Percentiles rank a stretch among this genome's conserved stretches.
Conservation (phyloP, 2,888 invertebrate genomes). For the Mimas tiliae region DNA sequence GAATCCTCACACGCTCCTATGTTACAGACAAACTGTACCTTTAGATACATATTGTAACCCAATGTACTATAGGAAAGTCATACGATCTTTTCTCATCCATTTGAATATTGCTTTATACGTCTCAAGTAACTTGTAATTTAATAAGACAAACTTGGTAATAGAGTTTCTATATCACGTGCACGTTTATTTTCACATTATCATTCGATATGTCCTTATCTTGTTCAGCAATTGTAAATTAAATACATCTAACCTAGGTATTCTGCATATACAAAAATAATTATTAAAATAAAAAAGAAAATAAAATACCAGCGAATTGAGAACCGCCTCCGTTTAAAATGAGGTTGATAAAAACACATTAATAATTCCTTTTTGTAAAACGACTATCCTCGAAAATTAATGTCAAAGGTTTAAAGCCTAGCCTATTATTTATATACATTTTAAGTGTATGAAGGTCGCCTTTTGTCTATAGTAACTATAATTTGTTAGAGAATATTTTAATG, state of each 20-base stretch:
- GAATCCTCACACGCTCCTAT: neutral
- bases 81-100: conserved; percentile 45
- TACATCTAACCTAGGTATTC: too few relatives aligned
- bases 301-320: too few relatives aligned
- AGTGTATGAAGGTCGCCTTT: neutral
- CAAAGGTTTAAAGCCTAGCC: neutral
- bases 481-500: neutral
- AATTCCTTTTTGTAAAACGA: neutral
- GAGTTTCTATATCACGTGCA: neutral
- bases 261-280: too few relatives aligned
- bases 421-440: neutral
- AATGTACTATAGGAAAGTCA: conserved; percentile 43
- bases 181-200: neutral
- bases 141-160: conserved; percentile 12
- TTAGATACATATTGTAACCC: conserved; percentile 44
- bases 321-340: too few relatives aligned
- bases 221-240: too few relatives aligned
- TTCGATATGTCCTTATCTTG: neutral
- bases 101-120: conserved; percentile 41
- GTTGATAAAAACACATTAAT: neutral
- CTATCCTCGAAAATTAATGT: neutral
- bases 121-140: conserved; percentile 41
- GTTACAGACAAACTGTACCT: conserved; percentile 4
- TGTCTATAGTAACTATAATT: neutral
- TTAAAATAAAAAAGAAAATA: too few relatives aligned